Base-by-base conservation (phyloP, 2,888 invertebrate species). In the Archaeoteleia sp. region DNA sequence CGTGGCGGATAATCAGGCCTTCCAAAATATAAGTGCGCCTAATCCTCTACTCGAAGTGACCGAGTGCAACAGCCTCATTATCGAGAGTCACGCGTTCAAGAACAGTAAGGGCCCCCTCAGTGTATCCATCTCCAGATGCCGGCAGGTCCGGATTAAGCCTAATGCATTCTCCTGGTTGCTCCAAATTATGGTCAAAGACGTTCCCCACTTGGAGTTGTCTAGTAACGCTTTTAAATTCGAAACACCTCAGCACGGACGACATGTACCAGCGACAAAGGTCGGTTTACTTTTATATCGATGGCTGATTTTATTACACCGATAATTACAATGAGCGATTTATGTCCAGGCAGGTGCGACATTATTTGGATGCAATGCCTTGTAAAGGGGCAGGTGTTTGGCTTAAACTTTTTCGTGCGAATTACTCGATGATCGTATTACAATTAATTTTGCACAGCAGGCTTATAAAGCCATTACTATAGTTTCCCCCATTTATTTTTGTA, bases 131-230 rank as follows among this genome's bases (percentile, higher is more conserved):
- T 86, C 86, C 45, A 86, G 88, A 65, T 89, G 90, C 78, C 86
- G 86, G 55, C 86, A 87, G 74, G 90, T 92, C 8, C 86, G 87
- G 12, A 86, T 92, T 66, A 89, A 90, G 75, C 88, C 89, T 12
- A 87, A 88, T 39, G 89, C 91, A 0, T 92, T 92, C 77, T 90
- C 91, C 25, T 90, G 91, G 88, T 86, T 92, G 20, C 86, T 90
- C 39, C 87, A 88, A 62, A 88, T 91, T 79, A 87, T 85, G 53
- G 88, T 92, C 68, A 86, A 79, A 60, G 87, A 91, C 69, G 89
- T 92, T 9, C 81, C 81, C 2, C 84, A 87, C 15, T 82, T 93
- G 45, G 86, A 87, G 51, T 85, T 92, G 25, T 87, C 87, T 12
- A 87, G 88, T 53, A 88, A 90, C 40, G 87, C 92, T 0, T 92